A percentile compares a stretch with the other conserved stretches of the same genome.
Evolutionary conservation across 2,888 invertebrate species (phyloP).

Genomic region (Chloromyia formosa): DNA sequence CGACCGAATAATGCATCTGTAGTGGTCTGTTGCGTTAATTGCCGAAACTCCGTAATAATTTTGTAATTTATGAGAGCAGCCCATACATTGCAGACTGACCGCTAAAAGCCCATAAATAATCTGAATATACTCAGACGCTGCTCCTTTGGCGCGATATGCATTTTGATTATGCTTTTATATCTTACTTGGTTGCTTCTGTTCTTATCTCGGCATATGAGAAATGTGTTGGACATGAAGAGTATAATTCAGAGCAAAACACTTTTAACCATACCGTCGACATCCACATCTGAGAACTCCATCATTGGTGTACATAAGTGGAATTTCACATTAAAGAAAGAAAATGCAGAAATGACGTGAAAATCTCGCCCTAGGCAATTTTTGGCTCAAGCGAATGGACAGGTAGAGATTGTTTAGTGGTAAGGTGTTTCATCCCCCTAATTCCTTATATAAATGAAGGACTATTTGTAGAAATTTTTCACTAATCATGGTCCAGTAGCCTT

Average conservation of each 20-base stretch:
- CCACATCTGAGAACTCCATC: too few species aligned
- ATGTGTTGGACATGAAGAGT: conserved; percentile 13
- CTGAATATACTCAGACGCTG: background rate
- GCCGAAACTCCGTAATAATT: conserved; percentile 40
- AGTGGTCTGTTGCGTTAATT: conserved; percentile 23
- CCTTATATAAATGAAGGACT: too few species aligned
- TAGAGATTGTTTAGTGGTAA: too few species aligned
- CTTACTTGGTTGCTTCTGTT: conserved; percentile 50
- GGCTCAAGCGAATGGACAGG: too few species aligned
- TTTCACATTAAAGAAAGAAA: too few species aligned
- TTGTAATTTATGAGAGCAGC: conserved; percentile 26
- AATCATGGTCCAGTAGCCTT: too few species aligned
- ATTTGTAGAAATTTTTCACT: too few species aligned
- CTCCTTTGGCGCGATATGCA: conserved; percentile 28
- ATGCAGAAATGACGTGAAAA: too few species aligned
- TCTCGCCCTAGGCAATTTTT: too few species aligned
- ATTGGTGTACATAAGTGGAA: too few species aligned
- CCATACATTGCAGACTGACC: background rate
- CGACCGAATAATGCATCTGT: background rate
- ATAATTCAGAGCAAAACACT: background rate
- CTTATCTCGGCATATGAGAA: conserved; percentile 48
- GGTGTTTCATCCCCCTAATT: too few species aligned
- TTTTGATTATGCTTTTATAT: conserved; percentile 48
- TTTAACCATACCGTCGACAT: too few species aligned
- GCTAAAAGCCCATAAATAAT: conserved; percentile 40